Evolutionary conservation across 2,888 invertebrate species (phyloP), one percentile per base, ranked within the genome.

Genomic region (Fragum sueziense): DNA sequence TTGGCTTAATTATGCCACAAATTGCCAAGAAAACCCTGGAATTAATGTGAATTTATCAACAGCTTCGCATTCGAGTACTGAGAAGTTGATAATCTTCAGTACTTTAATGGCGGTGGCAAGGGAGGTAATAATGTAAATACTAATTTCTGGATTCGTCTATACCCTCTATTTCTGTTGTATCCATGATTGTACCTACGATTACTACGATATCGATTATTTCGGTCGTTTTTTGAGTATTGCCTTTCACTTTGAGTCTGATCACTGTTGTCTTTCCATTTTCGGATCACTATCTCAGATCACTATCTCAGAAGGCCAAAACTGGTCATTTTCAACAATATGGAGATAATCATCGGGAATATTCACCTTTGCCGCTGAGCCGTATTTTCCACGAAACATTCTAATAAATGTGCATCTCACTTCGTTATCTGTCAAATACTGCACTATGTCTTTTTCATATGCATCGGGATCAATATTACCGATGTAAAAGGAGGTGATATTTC

Each of bases 401-500:
- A 31, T 62, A n/a, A 31, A 17, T 2, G 62, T 33, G n/a, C 33
- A 34, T 20, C 7, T 62, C 20, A 62, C 34, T 31, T 31, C 20
- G 6, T 3, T 62, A 31, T 62, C 62, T 14, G 62, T 31, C 22
- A 62, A n/a, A 27, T 62, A 62, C 17, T 62, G 31, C 9, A n/a
- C 2, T 25, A 57, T 57, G 29, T 57, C 57, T 14, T 14, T 25
- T 2, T 57, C 57, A 20, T 11, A 14, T 20, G 34, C 29, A 17
- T 34, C n/a, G 11, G 31, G 33, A 22, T 62, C 20, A 33, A 62
- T 62, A 62, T 62, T 62, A 20, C 62, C 62, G 22, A 62, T 29
- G 33, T 33, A 62, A 20, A 31, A 62, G 11, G 62, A 62, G 33
- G 14, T 33, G 9, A 62, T 62, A 14, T 62, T 62, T 9, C 33